These are phyloP conservation scores for cat (Felis catus) DNA, from an alignment of 2,113 vertebrate species.

Conservation along the genomic window DNA sequence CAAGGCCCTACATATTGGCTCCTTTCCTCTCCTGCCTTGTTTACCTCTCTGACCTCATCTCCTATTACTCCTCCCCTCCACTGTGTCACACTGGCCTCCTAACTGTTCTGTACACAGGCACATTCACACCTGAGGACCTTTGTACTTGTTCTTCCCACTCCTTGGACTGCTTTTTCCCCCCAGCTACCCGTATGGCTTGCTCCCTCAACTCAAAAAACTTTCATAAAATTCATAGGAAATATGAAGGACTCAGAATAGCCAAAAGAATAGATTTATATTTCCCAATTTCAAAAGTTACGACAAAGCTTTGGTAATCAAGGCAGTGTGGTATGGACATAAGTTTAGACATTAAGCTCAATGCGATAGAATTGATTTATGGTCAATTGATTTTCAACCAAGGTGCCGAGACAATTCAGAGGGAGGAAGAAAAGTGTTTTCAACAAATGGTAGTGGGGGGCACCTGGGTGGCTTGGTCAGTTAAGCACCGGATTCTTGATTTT, in stretches of 20 bases:
- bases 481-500: too few species aligned
- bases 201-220: too few species aligned
- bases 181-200: too few species aligned
- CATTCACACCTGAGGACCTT: neutral
- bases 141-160: neutral
- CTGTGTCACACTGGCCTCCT: neutral
- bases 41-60: neutral
- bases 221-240: too few species aligned
- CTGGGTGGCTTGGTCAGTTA: too few species aligned
- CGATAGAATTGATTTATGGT: neutral
- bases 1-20: neutral
- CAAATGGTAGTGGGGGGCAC: neutral
- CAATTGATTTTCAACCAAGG: neutral
- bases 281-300: neutral
- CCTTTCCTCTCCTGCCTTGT: neutral
- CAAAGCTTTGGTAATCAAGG: neutral
- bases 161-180: neutral
- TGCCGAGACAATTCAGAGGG: neutral
- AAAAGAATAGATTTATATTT: neutral
- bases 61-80: neutral
- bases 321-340: neutral
- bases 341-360: neutral
- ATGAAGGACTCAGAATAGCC: neutral
- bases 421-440: neutral
- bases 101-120: neutral